Evolutionary conservation across 2,797 vertebrate genomes (phyloP), one percentile per base, ranked within the genome.

Genomic region (Sebastes glaucus): DNA sequence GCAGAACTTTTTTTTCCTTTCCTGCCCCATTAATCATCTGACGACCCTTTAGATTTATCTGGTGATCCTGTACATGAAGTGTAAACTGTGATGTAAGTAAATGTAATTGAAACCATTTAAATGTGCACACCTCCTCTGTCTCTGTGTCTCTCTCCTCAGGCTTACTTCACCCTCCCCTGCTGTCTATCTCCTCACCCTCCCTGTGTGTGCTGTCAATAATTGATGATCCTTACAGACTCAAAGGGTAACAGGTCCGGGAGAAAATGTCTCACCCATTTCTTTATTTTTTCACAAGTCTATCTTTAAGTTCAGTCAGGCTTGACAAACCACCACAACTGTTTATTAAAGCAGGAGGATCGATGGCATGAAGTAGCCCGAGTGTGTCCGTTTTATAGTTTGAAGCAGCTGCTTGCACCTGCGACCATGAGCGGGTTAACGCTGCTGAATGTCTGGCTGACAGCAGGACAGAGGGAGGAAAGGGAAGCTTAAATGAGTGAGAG

Each of bases 121-220:
- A 56, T 49, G 70, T 49, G 16, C 28, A 38, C 59, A 60, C 23
- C 62, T 60, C 53, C 11, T 42, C 38, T 78, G 2, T 78, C 60
- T 71, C 22, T 28, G 10, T 38, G 65, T 64, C 38, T 32, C 38
- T 32, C 33, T 73, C 69, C 78, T 84, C 35, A 66, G 73, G 85
- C 71, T 79, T 72, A 70, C 87, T 85, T 90, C 88, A 79, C 80
- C 86, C 93, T 83, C 93, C 90, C 92, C 95, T 93, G 94, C 94
- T 93, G 94, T 86, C 92, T 88, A 73, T 78, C 89, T 94, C 90
- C 92, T 93, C 93, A 92, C 93, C 90, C 94, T 95, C 83, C 87
- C 94, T 93, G 92, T 90, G 93, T 90, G 93, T 53, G 79, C 91
- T 91, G 90, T 96, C 95, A 96, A 96, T 96, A 96, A 96, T 96